Conservation (phyloP, 2,113 vertebrate species). For the Xiphophorus couchianus region DNA sequence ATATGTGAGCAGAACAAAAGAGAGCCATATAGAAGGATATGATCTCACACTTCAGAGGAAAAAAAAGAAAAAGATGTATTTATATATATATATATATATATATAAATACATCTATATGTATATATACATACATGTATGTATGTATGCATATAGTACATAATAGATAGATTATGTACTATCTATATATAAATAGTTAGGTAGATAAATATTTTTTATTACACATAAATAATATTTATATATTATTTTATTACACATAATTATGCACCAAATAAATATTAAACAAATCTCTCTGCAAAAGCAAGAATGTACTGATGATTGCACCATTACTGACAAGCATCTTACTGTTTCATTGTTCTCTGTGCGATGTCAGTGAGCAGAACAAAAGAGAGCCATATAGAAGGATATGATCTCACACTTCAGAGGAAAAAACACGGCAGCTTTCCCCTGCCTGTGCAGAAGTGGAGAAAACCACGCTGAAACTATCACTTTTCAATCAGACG, state of each 20-base stretch:
- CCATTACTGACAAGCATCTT: background rate
- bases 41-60: conserved; percentile 58
- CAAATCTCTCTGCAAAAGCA: conserved; percentile 3
- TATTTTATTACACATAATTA: conserved; percentile 5
- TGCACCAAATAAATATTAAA: conserved; percentile 35
- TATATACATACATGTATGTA: no score
- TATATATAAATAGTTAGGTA: no score
- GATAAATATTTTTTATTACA: no score
- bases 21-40: conserved; percentile 50
- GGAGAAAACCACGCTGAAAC: background rate
- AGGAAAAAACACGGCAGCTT: conserved; percentile 34
- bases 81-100: no score
- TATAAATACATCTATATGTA: no score
- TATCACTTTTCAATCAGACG: background rate
- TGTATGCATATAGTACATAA: no score
- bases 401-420: conserved; percentile 58
- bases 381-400: conserved; percentile 52
- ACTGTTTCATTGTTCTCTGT: conserved; percentile 15
- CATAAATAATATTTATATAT: no score
- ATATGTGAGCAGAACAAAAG: conserved; percentile 39
- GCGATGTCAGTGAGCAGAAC: conserved; percentile 38
- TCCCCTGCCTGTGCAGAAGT: conserved; percentile 23
- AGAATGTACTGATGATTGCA: background rate
- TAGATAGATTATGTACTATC: no score
- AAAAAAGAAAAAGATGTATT: background rate